Conservation (phyloP, 2,888 invertebrate species). For the Drosophila subquinaria region DNA sequence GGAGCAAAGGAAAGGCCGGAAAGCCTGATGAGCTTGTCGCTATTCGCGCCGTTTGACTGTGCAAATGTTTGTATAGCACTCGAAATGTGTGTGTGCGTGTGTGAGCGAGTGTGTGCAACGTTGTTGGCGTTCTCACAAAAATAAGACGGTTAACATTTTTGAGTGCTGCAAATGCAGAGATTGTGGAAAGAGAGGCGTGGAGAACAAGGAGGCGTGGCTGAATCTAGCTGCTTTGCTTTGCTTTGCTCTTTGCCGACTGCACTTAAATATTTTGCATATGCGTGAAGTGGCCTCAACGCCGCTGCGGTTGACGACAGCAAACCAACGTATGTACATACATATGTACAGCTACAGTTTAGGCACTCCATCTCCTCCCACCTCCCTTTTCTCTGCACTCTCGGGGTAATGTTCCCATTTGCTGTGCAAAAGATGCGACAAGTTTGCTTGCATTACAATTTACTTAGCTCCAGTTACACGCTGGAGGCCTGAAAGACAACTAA, state of each 20-base stretch:
- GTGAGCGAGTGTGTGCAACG: constrained; percentile 25
- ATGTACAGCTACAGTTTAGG: constrained; percentile 41
- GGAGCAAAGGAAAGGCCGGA: background rate
- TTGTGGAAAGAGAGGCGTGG: constrained; percentile 17
- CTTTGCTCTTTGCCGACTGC: constrained; percentile 76
- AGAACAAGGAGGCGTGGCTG: constrained; percentile 6
- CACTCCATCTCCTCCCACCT: constrained; percentile 1
- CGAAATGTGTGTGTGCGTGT: constrained; percentile 47
- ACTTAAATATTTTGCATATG: constrained; percentile 80
- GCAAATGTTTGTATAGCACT: constrained; percentile 79
- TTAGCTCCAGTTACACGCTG: constrained; percentile 13
- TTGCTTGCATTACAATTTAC: constrained; percentile 28
- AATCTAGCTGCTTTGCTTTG: constrained; percentile 34
- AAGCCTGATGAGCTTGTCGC: constrained; percentile 12
- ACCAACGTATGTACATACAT: constrained; percentile 44
- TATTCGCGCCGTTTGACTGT: constrained; percentile 66
- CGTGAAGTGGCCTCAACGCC: constrained; percentile 57
- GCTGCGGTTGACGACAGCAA: constrained; percentile 55
- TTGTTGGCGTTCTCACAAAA: constrained; percentile 48
- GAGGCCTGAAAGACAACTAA: constrained; percentile 22
- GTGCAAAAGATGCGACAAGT: constrained; percentile 41
- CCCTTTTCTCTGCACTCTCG: background rate
- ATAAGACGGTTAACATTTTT: constrained; percentile 75
- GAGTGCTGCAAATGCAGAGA: constrained; percentile 57
- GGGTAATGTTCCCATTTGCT: constrained; percentile 47